Evolutionary conservation across 2,888 invertebrate species (phyloP).

Genomic region (Marronus borbonicus): DNA sequence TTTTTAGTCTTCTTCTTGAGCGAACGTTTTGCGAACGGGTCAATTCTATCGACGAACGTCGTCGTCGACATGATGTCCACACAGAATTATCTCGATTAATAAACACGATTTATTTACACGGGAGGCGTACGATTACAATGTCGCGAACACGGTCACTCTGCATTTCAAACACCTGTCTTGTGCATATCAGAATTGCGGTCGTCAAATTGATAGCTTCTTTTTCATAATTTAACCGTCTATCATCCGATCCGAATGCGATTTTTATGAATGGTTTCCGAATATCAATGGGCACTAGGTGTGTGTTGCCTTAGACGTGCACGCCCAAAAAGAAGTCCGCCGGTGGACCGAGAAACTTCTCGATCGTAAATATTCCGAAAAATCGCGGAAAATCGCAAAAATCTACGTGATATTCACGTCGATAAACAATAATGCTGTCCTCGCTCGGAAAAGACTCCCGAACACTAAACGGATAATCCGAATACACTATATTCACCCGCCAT

Average conservation of each 20-base stretch:
- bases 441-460: constrained; percentile 55
- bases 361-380: constrained; percentile 49
- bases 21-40: constrained; percentile 98
- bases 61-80: constrained; percentile 79
- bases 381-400: constrained; percentile 52
- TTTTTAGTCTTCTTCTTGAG: constrained; percentile 98
- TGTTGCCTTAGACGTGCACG: constrained; percentile 66
- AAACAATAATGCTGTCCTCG: constrained; percentile 46
- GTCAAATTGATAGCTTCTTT: constrained; percentile 63
- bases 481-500: constrained; percentile 71
- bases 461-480: constrained; percentile 67
- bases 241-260: constrained; percentile 28
- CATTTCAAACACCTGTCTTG: constrained; percentile 63
- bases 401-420: constrained; percentile 49
- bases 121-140: constrained; percentile 61
- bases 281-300: constrained; percentile 67
- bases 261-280: constrained; percentile 66
- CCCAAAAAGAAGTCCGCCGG: constrained; percentile 63
- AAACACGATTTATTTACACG: constrained; percentile 56
- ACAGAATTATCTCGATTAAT: constrained; percentile 35
- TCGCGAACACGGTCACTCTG: constrained; percentile 61
- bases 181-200: constrained; percentile 59
- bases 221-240: constrained; percentile 64
- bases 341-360: constrained; percentile 48
- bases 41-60: constrained; percentile 98